phyloP scores from a whole-genome alignment of 1,140 invertebrate species.

The Camponotus pennsylvanicus region DNA sequence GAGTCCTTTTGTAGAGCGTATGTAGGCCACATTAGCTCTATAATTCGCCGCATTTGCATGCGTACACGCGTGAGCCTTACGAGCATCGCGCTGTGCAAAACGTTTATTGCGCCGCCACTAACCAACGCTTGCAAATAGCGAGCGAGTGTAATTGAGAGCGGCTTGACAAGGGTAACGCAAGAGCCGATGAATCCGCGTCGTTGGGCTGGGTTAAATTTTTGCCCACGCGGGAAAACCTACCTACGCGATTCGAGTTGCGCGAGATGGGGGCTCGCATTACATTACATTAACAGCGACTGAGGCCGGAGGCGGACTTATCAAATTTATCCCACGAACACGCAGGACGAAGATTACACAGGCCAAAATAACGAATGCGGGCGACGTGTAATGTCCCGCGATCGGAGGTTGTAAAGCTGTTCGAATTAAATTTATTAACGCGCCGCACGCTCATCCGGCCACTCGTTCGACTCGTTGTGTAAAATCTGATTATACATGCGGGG shows the following conservation, averaged over 20 bases:
- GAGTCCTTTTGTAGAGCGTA: conserved; percentile 52
- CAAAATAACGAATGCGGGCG: conserved; percentile 51
- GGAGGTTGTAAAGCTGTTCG: conserved; percentile 58
- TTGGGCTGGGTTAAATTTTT: conserved; percentile 44
- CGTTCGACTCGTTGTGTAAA: conserved; percentile 47
- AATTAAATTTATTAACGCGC: conserved; percentile 61
- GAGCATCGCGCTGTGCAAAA: conserved; percentile 42
- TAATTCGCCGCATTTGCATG: conserved; percentile 62
- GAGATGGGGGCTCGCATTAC: background rate
- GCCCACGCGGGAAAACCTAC: background rate
- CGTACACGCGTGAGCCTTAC: conserved; percentile 54
- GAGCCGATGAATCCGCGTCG: conserved; percentile 39
- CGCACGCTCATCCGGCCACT: conserved; percentile 26
- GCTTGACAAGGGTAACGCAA: conserved; percentile 53
- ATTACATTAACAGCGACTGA: conserved; percentile 45
- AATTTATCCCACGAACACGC: conserved; percentile 45
- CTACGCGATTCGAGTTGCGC: background rate
- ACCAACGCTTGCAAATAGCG: conserved; percentile 46
- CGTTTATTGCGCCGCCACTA: conserved; percentile 60
- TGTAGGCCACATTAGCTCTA: conserved; percentile 53
- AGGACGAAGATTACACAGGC: conserved; percentile 48
- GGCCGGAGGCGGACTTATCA: conserved; percentile 26
- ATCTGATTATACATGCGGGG: conserved; percentile 54
- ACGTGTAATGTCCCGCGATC: conserved; percentile 43
- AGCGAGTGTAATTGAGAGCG: conserved; percentile 40